These are phyloP conservation scores for Machimus rusticus DNA, from an alignment of 2,888 invertebrate species.

Conservation along the genomic window DNA sequence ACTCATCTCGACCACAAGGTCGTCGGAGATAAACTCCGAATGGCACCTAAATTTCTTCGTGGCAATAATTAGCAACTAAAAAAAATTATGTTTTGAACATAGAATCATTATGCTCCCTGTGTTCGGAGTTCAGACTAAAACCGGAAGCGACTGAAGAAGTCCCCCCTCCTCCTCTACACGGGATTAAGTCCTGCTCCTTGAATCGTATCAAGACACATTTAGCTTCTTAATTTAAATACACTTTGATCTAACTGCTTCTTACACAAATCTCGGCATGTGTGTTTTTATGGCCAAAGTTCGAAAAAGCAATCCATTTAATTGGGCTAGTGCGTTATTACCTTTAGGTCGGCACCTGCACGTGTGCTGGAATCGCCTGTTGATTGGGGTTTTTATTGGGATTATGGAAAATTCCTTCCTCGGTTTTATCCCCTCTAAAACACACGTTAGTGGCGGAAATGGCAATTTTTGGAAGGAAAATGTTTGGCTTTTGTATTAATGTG, in stretches of 20 bases:
- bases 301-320: background rate
- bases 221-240: background rate
- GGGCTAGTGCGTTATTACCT: background rate
- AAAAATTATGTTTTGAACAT: background rate
- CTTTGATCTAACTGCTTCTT: background rate
- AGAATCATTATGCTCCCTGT: background rate
- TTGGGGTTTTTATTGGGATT: background rate
- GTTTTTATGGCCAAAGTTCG: background rate
- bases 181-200: background rate
- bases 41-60: conserved; percentile 20
- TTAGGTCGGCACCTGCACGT: background rate
- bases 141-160: background rate
- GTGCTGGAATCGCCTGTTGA: background rate
- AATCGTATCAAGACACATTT: background rate
- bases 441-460: background rate
- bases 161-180: too few relatives aligned
- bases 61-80: background rate
- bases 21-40: conserved; percentile 19
- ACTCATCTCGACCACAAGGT: conserved; percentile 43
- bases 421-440: background rate
- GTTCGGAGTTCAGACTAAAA: background rate
- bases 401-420: background rate
- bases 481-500: background rate
- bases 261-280: background rate
- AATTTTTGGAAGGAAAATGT: background rate